These are phyloP conservation scores for Epizoanthus ramosus DNA, from an alignment of 92 coral and sea anemone genomes.

Conservation along the genomic window DNA sequence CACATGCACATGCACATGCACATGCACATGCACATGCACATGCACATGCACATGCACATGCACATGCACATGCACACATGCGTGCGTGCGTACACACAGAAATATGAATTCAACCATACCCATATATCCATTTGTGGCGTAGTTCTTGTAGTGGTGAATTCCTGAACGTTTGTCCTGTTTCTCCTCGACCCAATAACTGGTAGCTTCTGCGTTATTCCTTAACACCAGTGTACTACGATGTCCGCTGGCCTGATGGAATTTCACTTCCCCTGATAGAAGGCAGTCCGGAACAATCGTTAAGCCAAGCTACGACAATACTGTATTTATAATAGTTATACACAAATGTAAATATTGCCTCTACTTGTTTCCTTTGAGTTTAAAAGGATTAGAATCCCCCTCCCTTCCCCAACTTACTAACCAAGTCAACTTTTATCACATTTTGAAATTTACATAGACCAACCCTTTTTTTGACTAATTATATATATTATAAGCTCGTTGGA, in stretches of 20 bases:
- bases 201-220: slow-evolving; percentile 69
- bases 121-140: slow-evolving; percentile 74
- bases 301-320: neutral
- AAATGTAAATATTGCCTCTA: no score
- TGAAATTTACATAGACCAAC: no score
- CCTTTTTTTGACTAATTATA: no score
- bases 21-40: no score
- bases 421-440: no score
- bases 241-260: slow-evolving; percentile 84
- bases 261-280: slow-evolving; percentile 66
- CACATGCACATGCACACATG: neutral
- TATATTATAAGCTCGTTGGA: no score
- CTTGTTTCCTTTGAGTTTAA: no score
- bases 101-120: slow-evolving; percentile 40
- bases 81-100: neutral
- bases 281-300: neutral
- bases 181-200: slow-evolving; percentile 93
- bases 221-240: slow-evolving; percentile 76
- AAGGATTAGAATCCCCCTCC: no score
- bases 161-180: slow-evolving; percentile 45
- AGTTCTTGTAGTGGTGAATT: slow-evolving; percentile 80
- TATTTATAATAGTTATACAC: no score
- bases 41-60: no score
- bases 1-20: no score
- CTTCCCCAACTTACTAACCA: no score